These are phyloP conservation scores for Encarsia formosa DNA, from an alignment of 2,888 invertebrate species.

Conservation along the genomic window DNA sequence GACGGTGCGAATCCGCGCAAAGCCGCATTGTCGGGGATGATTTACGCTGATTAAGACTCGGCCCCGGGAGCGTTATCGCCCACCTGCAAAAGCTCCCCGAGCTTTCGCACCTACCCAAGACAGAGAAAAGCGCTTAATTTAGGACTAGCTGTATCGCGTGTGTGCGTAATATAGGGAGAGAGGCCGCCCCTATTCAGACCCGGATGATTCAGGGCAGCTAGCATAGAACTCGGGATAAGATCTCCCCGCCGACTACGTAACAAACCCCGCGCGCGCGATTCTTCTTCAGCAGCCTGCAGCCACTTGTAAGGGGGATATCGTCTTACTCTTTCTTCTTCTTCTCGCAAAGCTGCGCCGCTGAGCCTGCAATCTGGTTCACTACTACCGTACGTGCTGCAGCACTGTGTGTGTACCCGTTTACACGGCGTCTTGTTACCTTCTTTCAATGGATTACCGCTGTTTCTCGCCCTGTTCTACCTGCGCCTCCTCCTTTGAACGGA, in stretches of 20 bases:
- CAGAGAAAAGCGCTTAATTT: conserved; percentile 36
- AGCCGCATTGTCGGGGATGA: conserved; percentile 37
- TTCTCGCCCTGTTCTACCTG: conserved; percentile 11
- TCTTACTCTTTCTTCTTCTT: neutral
- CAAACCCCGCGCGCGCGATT: conserved; percentile 32
- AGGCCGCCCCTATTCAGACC: conserved; percentile 47
- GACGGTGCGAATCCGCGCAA: too few species aligned
- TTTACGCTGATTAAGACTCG: conserved; percentile 50
- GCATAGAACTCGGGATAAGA: conserved; percentile 42
- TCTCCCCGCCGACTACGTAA: conserved; percentile 46
- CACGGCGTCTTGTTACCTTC: neutral
- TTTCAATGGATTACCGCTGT: conserved; percentile 7
- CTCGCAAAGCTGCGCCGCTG: neutral
- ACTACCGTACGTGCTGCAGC: neutral
- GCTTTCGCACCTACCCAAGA: conserved; percentile 26
- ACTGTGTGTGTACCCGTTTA: neutral
- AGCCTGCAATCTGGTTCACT: conserved; percentile 15
- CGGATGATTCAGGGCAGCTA: conserved; percentile 49
- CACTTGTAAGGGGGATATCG: too few species aligned
- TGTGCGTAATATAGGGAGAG: conserved; percentile 41
- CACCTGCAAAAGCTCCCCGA: conserved; percentile 30
- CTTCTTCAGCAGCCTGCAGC: too few species aligned
- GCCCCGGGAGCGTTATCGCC: conserved; percentile 41
- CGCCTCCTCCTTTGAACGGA: neutral
- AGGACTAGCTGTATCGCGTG: conserved; percentile 35